These are phyloP conservation scores for Resseliella maxima DNA, from an alignment of 2,888 invertebrate genomes.

Conservation along the genomic window DNA sequence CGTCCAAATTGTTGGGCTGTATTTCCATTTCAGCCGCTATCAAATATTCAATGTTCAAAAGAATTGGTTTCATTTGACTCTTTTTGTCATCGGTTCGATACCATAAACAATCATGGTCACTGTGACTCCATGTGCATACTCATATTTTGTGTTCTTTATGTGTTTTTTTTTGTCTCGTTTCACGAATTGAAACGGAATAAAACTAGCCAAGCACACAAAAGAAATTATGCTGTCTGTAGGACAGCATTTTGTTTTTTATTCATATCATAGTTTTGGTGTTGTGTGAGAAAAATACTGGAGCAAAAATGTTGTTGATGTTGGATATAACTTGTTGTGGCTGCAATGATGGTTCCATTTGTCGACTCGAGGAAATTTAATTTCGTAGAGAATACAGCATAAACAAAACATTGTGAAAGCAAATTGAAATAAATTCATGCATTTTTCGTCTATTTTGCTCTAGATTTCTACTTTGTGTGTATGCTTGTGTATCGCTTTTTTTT, in stretches of 20 bases:
- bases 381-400: slow-evolving; percentile 2
- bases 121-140: background rate
- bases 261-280: background rate
- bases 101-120: slow-evolving; percentile 30
- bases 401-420: background rate
- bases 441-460: background rate
- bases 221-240: background rate
- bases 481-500: background rate
- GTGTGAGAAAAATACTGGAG: background rate
- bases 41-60: slow-evolving; percentile 37
- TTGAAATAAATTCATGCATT: slow-evolving; percentile 28
- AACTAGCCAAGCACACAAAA: background rate
- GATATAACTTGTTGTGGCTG: background rate
- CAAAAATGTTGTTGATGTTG: background rate
- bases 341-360: slow-evolving; percentile 38
- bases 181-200: background rate
- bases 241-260: background rate
- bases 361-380: background rate
- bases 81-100: slow-evolving; percentile 10
- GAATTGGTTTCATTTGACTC: slow-evolving; percentile 11
- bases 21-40: background rate
- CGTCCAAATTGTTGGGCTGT: background rate
- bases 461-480: background rate
- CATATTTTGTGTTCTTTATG: background rate
- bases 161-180: background rate